Evolutionary conservation across 2,797 vertebrate species (phyloP).

Genomic region (Lacerta agilis): DNA sequence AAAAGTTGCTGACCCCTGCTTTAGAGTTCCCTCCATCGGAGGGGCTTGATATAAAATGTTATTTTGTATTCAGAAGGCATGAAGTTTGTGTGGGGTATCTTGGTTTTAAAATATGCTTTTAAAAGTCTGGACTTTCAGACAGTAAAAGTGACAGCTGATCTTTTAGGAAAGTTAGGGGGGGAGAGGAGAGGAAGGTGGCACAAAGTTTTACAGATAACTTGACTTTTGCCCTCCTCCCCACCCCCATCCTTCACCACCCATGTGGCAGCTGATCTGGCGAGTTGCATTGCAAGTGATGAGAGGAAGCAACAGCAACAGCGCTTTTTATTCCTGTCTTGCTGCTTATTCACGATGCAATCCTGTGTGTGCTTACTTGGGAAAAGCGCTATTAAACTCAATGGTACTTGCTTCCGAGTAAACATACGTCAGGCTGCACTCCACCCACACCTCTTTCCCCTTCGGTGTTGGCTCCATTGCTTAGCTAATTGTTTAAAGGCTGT

Average conservation of each 20-base stretch:
- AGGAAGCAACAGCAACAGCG: not conserved
- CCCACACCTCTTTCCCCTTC: no score
- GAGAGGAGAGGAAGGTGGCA: constrained; percentile 27
- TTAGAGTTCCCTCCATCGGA: not conserved
- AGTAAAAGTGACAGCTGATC: constrained; percentile 51
- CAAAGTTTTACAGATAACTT: constrained; percentile 27
- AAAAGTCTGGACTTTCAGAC: constrained; percentile 39
- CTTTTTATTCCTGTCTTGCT: not conserved
- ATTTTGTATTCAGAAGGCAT: constrained; percentile 23
- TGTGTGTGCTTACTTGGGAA: not conserved
- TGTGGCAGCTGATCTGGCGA: constrained; percentile 28
- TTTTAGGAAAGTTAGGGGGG: constrained; percentile 42
- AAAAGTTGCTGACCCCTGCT: no score
- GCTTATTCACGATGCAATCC: not conserved
- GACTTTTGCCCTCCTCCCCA: constrained; percentile 18
- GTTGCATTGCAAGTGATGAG: not conserved
- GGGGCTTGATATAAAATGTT: constrained; percentile 3
- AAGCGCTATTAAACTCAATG: not conserved
- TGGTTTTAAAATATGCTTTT: not conserved
- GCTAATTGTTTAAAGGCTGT: not conserved
- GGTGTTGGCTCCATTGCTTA: no score
- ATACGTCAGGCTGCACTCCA: not conserved
- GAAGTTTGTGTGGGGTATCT: not conserved
- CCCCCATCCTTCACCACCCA: not conserved
- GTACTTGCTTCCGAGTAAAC: no score